Percentiles rank a stretch among this genome's conserved stretches.
Evolutionary conservation across 2,797 vertebrate species (phyloP).

Genomic region (Ceryle rudis): DNA sequence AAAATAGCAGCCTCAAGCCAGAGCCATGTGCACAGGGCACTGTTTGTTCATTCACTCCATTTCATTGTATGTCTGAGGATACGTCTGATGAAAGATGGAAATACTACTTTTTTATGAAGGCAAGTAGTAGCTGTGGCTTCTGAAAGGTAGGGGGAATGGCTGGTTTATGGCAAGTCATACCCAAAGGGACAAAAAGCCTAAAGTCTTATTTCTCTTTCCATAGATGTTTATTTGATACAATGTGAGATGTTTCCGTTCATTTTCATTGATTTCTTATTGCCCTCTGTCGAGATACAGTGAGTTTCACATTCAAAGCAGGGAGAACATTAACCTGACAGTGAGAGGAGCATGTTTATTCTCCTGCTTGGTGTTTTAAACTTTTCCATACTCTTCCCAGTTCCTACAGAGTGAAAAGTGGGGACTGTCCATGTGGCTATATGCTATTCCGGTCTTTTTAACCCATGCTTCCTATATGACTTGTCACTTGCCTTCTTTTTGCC

Average conservation of each 20-base stretch:
- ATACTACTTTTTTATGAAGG: slow-evolving; percentile 6
- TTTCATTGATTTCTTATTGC: slow-evolving; percentile 53
- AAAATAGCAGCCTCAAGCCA: not conserved
- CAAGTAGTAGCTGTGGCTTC: not conserved
- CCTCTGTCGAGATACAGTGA: not conserved
- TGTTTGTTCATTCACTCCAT: not conserved
- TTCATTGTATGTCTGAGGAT: slow-evolving; percentile 22
- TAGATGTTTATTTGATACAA: not conserved
- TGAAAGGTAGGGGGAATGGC: not conserved
- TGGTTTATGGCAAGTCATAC: not conserved
- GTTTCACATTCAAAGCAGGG: slow-evolving; percentile 2
- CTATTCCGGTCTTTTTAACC: not conserved
- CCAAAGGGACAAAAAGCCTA: not conserved
- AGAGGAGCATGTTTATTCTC: not conserved
- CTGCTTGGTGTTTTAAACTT: not conserved
- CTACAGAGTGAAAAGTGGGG: not conserved
- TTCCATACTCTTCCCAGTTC: not conserved
- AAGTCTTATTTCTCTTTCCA: slow-evolving; percentile 24
- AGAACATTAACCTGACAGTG: not conserved
- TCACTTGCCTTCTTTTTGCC: not conserved
- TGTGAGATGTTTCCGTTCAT: slow-evolving; percentile 1
- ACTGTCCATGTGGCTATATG: not conserved
- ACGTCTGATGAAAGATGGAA: slow-evolving; percentile 10
- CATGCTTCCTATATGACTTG: not conserved
- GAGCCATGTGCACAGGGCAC: not conserved